Conservation (phyloP, 2,797 vertebrate species). For the Catostomus latipinnis region DNA sequence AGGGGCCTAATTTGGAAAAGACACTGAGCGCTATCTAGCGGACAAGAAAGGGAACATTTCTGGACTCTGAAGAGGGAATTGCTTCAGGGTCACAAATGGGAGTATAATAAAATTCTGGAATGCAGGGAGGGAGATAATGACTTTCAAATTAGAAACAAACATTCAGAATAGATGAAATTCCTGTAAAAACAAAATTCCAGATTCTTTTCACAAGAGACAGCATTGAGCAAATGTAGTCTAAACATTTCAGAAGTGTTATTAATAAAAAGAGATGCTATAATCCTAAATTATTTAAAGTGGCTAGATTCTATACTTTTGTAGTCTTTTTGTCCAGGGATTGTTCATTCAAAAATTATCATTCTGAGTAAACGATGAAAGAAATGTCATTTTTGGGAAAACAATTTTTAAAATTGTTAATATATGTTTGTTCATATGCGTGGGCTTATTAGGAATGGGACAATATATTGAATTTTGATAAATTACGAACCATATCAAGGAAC, state of each 20-base stretch:
- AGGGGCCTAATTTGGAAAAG: not conserved
- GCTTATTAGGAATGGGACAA: no score
- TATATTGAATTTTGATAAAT: no score
- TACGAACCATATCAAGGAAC: no score
- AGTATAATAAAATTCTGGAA: constrained; percentile 12
- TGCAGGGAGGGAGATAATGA: not conserved
- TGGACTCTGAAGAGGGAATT: not conserved
- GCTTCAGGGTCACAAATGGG: not conserved
- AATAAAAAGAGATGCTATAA: not conserved
- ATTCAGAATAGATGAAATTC: not conserved
- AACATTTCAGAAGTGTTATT: not conserved
- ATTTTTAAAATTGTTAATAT: no score
- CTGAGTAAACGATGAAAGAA: no score
- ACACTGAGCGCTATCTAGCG: constrained; percentile 22
- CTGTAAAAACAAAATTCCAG: not conserved
- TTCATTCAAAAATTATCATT: not conserved
- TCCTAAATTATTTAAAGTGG: not conserved
- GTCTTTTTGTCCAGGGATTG: not conserved
- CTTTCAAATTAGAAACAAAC: constrained; percentile 1
- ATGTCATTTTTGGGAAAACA: no score
- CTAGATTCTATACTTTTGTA: not conserved
- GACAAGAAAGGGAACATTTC: constrained; percentile 2
- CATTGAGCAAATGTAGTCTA: not conserved
- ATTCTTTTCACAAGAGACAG: not conserved
- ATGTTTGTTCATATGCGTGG: no score